A percentile compares a stretch with the other conserved stretches of the same genome.
phyloP scores from a whole-genome alignment of 2,797 vertebrate species.

The Dipus sagitta region DNA sequence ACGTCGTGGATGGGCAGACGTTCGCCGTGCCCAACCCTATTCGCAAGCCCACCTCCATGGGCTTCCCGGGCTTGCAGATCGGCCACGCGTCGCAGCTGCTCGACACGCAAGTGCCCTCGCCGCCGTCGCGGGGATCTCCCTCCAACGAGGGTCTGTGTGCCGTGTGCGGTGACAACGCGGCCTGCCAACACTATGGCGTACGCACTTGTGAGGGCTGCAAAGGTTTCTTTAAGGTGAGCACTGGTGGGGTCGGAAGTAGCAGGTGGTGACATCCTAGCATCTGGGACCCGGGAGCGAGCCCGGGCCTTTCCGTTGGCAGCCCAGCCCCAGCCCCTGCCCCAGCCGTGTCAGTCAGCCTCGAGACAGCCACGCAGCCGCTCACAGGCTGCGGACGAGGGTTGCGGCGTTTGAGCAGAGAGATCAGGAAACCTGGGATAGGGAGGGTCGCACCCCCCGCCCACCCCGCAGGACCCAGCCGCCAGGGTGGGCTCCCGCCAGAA shows the following conservation, averaged over 20 bases:
- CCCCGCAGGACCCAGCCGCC: not conserved
- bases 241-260: not conserved
- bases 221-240: constrained; percentile 97
- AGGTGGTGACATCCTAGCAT: not conserved
- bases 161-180: constrained; percentile 98
- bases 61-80: constrained; percentile 96
- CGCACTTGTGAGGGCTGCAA: constrained; percentile 99
- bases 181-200: constrained; percentile 98
- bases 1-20: constrained; percentile 94
- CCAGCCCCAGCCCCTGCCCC: not conserved
- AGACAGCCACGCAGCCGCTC: not conserved
- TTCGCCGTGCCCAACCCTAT: constrained; percentile 96
- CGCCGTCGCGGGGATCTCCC: constrained; percentile 96
- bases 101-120: constrained; percentile 97
- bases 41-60: constrained; percentile 94
- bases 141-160: constrained; percentile 98
- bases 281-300: not conserved
- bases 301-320: rapidly evolving
- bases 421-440: not conserved
- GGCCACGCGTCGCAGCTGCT: constrained; percentile 96
- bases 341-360: not conserved
- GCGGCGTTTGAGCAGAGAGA: not conserved
- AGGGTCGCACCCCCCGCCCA: not conserved
- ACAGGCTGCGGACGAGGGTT: not conserved
- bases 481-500: constrained; percentile 54